A percentile compares a stretch with the other conserved stretches of the same genome.
Conservation (phyloP, 2,113 vertebrate genomes). For the Ameiurus melas region DNA sequence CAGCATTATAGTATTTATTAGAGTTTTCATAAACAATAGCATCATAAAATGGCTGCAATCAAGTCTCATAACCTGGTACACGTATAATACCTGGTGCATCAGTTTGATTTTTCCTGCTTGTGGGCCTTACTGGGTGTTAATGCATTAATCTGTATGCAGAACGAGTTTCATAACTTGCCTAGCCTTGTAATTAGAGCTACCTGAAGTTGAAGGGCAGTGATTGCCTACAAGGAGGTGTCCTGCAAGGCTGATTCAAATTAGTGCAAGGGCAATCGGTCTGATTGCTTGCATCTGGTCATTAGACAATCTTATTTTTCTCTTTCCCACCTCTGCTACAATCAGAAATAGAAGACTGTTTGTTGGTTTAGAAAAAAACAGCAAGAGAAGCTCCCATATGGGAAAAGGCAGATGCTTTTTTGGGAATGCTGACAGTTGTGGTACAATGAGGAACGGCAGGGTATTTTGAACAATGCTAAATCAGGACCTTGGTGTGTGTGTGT, state of each 20-base stretch:
- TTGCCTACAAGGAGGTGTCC: slow-evolving; percentile 68
- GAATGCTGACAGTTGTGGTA: slow-evolving; percentile 32
- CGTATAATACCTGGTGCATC: slow-evolving; percentile 47
- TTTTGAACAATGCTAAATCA: slow-evolving; percentile 40
- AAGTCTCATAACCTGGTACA: slow-evolving; percentile 42
- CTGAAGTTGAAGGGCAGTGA: slow-evolving; percentile 66
- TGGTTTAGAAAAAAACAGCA: slow-evolving; percentile 3
- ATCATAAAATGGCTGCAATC: slow-evolving; percentile 31
- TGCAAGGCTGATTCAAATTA: slow-evolving; percentile 71
- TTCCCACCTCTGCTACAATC: slow-evolving; percentile 18
- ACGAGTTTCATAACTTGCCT: slow-evolving; percentile 60
- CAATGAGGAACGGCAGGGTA: slow-evolving; percentile 22
- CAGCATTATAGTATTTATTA: slow-evolving; percentile 39
- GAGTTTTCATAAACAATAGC: slow-evolving; percentile 35
- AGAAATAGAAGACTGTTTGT: slow-evolving; percentile 23
- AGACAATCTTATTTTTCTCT: slow-evolving; percentile 37
- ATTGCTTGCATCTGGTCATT: slow-evolving; percentile 76
- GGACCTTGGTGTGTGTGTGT: background rate
- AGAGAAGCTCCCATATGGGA: background rate
- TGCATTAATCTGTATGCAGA: slow-evolving; percentile 59
- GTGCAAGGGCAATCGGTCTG: slow-evolving; percentile 67
- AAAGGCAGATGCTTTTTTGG: slow-evolving; percentile 16
- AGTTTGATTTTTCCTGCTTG: slow-evolving; percentile 52
- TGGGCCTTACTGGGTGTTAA: slow-evolving; percentile 44
- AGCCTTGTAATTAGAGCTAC: slow-evolving; percentile 72